Evolutionary conservation across 2,797 vertebrate species (phyloP), one percentile per base, ranked within the genome.

Genomic region (Chromis chromis): DNA sequence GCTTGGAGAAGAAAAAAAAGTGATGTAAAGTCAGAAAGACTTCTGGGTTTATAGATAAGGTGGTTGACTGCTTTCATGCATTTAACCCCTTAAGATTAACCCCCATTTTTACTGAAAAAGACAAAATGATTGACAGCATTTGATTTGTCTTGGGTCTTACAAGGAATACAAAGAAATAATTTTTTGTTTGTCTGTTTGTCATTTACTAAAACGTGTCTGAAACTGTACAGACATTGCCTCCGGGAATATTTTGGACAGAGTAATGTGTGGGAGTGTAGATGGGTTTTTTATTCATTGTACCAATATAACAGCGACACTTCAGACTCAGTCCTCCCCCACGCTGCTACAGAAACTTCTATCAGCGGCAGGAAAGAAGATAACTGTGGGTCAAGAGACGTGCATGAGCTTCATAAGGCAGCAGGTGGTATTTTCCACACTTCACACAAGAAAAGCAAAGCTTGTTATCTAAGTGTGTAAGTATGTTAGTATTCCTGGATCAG

Each of bases 381-480:
- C 42, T 57, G 42, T 57, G 31, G n/a, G 65, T 63, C 49, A 53
- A 56, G 24, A 66, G 52, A 81, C 65, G 44, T 21, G 13, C 22
- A 67, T 55, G 56, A 42, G 28, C 62, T 76, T 74, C 28, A 25
- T 50, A 52, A 70, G 33, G 39, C 11, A 0, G 44, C 65, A 71
- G 70, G 54, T 69, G 65, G 39, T 70, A 57, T 77, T 79, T 75
- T 70, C 27, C 40, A 64, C 56, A 58, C 62, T 65, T 60, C 50
- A 36, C 66, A 78, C 33, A 70, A 70, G 72, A 79, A 74, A 28
- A 54, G 17, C 40, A 78, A 56, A 74, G 58, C 60, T 21, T 58
- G 6, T 55, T 80, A 39, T 65, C 28, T 49, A n/a, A 22, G 39
- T 56, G 53, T 33, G 39, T 50, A 42, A 17, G 40, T 68, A 14